Evolutionary conservation across 1,140 invertebrate species (phyloP), one percentile per base, ranked within the genome.

Genomic region (Drosophila santomea): DNA sequence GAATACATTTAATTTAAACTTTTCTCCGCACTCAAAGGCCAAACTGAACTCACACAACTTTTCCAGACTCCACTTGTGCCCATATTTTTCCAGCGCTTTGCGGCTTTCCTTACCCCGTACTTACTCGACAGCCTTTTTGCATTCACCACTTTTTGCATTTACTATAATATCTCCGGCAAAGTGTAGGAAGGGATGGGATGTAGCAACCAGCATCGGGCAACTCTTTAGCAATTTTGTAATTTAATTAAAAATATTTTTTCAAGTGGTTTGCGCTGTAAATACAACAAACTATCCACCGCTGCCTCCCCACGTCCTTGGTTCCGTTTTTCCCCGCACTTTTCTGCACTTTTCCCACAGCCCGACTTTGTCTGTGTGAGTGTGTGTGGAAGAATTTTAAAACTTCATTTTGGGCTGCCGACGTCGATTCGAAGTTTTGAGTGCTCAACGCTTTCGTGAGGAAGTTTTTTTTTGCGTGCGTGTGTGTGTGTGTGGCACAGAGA

Each of bases 181-280:
- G 28, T 55, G 32, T n/a, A 14, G 50, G 39, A 0, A n/a, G 23
- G 4, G 23, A 4, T 25, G 35, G 23, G 17, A 36, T 6, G 43
- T 15, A 15, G 43, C 55, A 73, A 58, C 66, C 81, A 54, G 66
- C 66, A 72, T 74, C 61, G 61, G 50, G 51, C 74, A 82, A 84
- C 84, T 89, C 85, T 89, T 89, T 89, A 84, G 80, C 85, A 89
- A 84, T 89, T 89, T 89, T 78, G 85, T 89, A 89, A 89, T 89
- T 89, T 89, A 89, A 89, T 89, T 89, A 90, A 89, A 90, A 89
- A 89, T 89, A 89, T 89, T 89, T 89, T 89, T 90, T 89, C 80
- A 89, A 89, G 84, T 89, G 84, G 84, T 89, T 89, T 84, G 59
- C 78, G 85, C 80, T 88, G 84, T 89, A 88, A 89, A 88, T 80